Evolutionary conservation across 2,888 invertebrate genomes (phyloP).

Genomic region (Allophyes oxyacanthae): DNA sequence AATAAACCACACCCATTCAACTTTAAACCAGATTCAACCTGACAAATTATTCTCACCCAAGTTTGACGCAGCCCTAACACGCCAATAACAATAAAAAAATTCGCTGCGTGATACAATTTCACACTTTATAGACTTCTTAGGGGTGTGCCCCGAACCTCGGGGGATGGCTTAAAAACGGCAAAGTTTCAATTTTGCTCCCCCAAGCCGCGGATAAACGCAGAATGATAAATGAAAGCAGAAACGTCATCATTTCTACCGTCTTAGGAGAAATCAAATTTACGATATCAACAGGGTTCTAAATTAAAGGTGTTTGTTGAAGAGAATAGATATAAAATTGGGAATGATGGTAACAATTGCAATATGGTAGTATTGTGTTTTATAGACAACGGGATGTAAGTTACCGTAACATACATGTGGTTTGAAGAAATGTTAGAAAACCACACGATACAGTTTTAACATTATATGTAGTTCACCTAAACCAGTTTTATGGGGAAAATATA

Average conservation of each 20-base stretch:
- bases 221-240: slow-evolving; percentile 49
- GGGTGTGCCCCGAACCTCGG: slow-evolving; percentile 44
- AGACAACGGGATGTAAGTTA: slow-evolving; percentile 8
- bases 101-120: slow-evolving; percentile 54
- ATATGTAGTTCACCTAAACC: too few relatives aligned
- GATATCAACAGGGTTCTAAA: slow-evolving; percentile 27
- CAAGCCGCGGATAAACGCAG: slow-evolving; percentile 51
- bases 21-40: slow-evolving; percentile 8
- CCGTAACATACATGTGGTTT: slow-evolving; percentile 21
- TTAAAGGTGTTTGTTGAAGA: slow-evolving; percentile 16
- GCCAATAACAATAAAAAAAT: slow-evolving; percentile 45
- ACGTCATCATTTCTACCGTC: slow-evolving; percentile 48
- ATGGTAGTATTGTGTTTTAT: neutral
- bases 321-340: neutral
- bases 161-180: slow-evolving; percentile 55
- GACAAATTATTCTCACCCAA: slow-evolving; percentile 31
- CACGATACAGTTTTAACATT: slow-evolving; percentile 14
- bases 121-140: slow-evolving; percentile 46
- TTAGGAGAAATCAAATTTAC: slow-evolving; percentile 41
- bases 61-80: slow-evolving; percentile 20
- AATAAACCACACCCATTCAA: neutral
- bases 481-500: too few relatives aligned
- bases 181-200: slow-evolving; percentile 59
- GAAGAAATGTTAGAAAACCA: neutral
- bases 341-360: slow-evolving; percentile 1